Conservation (phyloP, 2,797 vertebrate genomes). For the Buceros bicornis region DNA sequence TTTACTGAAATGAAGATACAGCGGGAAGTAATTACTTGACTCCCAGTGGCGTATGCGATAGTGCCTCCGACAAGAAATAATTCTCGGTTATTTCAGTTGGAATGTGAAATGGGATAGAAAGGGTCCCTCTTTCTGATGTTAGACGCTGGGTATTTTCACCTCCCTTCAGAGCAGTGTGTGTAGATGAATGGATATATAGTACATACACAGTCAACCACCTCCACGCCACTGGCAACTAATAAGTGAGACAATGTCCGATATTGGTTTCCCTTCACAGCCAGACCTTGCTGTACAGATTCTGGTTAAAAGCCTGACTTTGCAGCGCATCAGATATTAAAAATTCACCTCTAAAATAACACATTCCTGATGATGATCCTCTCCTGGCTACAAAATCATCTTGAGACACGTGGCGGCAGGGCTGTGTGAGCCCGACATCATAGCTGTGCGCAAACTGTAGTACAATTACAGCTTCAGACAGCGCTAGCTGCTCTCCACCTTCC, state of each 20-base stretch:
- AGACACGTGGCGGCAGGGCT: constrained; percentile 1
- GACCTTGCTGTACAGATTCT: neutral
- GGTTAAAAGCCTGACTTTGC: constrained; percentile 35
- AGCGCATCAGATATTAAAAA: neutral
- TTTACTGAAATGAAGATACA: constrained; percentile 69
- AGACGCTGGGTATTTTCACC: constrained; percentile 40
- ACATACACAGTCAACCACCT: constrained; percentile 24
- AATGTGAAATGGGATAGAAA: constrained; percentile 55
- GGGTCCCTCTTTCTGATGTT: constrained; percentile 45
- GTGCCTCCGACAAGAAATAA: constrained; percentile 44
- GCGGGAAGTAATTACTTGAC: constrained; percentile 62
- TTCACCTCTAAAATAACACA: neutral
- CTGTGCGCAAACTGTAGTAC: constrained; percentile 19
- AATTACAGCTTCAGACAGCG: neutral
- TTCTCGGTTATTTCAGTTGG: constrained; percentile 48
- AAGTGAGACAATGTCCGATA: constrained; percentile 24
- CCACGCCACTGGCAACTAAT: constrained; percentile 5
- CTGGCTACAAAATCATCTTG: constrained; percentile 20
- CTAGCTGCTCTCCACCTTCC: neutral
- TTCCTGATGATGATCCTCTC: constrained; percentile 22
- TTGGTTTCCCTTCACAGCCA: constrained; percentile 33
- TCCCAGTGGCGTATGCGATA: constrained; percentile 56
- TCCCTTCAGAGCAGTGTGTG: constrained; percentile 13
- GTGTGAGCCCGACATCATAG: neutral
- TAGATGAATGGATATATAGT: constrained; percentile 21